Evolutionary conservation across 2,113 vertebrate genomes (phyloP), one percentile per base, ranked within the genome.

Genomic region (Pollimyrus isidori): DNA sequence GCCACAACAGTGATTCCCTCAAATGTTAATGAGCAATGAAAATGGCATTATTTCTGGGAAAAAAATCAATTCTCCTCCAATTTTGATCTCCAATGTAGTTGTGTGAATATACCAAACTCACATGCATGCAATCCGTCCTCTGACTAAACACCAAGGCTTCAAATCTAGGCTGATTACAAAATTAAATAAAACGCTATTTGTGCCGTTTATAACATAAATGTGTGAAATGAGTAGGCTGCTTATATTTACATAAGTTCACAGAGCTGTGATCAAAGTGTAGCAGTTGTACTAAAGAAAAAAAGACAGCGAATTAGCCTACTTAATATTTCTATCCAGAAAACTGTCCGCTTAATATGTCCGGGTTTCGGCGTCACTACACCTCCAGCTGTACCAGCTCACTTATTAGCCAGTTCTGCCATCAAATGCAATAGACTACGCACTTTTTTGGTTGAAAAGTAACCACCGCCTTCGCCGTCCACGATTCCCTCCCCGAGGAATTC

Each of bases 201-300:
- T 21, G 30, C 73, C 4, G 30, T 80, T 80, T 35, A 80, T 80
- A 80, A 42, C 73, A 80, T 42, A 80, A 42, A 80, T 80, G 73
- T 80, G 73, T 80, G 73, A 80, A 80, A 80, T 80, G 73, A 80
- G 73, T 80, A 80, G 35, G 73, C 73, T 42, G 73, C 35, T 39
- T 80, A 80, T 80, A 80, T 80, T 80, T 80, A 80, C 73, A 42
- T 39, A 80, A 42, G 73, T 42, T 42, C 35, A 42, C 73, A 69
- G 62, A 82, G 76, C 76, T 21, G 42, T 82, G 30, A 39, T 82
- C 76, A 84, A 84, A 84, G 82, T 83, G 39, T 83, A 83, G 80
- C 80, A 83, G 4, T 83, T 83, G 48, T 48, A 48, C 42, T 48
- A 42, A 48, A 83, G 39, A 48, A 45, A 80, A 42, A 48, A n/a